Base-by-base conservation (phyloP, 1,140 invertebrate species). In the Ostrea edulis region DNA sequence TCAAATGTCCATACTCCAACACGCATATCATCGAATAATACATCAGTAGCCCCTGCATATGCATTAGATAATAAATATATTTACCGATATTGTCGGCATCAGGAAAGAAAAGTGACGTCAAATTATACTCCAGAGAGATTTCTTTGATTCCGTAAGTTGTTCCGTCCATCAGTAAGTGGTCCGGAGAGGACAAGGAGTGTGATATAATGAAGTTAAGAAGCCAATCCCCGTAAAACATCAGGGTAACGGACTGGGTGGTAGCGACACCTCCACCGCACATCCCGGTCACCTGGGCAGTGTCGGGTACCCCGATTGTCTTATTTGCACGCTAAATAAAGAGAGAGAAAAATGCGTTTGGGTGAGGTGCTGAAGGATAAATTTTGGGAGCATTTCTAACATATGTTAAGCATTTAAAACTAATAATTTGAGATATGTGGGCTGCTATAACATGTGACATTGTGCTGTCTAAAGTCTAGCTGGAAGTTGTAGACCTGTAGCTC, bases 181-280 rank as follows among this genome's bases (percentile, higher is more conserved):
- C 2, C 2, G 68, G 25, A 11, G 12, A 3, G 0, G 68, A 71
- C 22, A 25, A 0, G 11, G 68, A 8, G 9, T 71, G 68, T 14
- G 68, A 29, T 0, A 71, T 8, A 8, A 71, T 29, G 29, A 71
- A 71, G 22, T 71, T 71, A 25, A 71, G 22, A 4, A 71, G 22
- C 68, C 68, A 71, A 14, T 71, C 22, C 8, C 22, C 68, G 25
- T 71, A 71, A 71, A 71, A 71, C 68, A 71, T 71, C 7, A 71
- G 68, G 8, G 68, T 25, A 7, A 71, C 0, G 8, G 68, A 71
- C 68, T 71, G 68, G 12, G 22, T 71, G 68, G 22, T 71, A 35
- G 68, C 68, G 9, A 71, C 68, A 22, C 68, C 68, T 22, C 22
- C 68, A 25, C 68, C 68, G 25, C 68, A 71, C n/a, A 71, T 71